A percentile compares a stretch with the other conserved stretches of the same genome.
Evolutionary conservation across 2,888 invertebrate genomes (phyloP).

Genomic region (Campopleginae sp.): DNA sequence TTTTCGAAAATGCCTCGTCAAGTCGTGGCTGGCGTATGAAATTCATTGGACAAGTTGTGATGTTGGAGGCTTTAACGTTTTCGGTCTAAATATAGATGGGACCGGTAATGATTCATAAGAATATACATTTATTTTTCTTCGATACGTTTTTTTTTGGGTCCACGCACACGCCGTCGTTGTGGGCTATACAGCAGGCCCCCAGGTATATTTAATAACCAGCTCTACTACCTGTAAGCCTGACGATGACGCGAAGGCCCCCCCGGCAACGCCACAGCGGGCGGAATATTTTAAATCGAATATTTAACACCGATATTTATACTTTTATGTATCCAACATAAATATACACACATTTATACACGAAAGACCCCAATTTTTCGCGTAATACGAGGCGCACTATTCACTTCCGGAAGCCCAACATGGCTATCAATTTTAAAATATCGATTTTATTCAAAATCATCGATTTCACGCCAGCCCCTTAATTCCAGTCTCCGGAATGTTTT

Average conservation of each 20-base stretch:
- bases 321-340: background rate
- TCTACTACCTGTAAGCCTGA: constrained; percentile 62
- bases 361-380: constrained; percentile 75
- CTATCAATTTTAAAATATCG: constrained; percentile 72
- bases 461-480: background rate
- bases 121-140: constrained; percentile 48
- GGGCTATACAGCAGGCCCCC: constrained; percentile 43
- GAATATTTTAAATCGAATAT: constrained; percentile 60
- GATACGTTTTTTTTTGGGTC: constrained; percentile 39
- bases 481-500: background rate
- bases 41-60: constrained; percentile 40
- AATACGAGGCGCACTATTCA: constrained; percentile 69
- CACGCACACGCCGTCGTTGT: constrained; percentile 39
- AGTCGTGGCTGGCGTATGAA: background rate
- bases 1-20: background rate
- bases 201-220: constrained; percentile 65
- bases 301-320: constrained; percentile 16
- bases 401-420: constrained; percentile 67
- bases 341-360: background rate
- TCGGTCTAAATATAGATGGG: constrained; percentile 70
- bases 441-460: background rate
- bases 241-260: constrained; percentile 60
- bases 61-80: constrained; percentile 41
- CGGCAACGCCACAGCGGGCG: constrained; percentile 61
- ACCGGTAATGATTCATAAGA: constrained; percentile 71